Evolutionary conservation across 2,797 vertebrate genomes (phyloP).

Genomic region (Ataeniobius toweri): DNA sequence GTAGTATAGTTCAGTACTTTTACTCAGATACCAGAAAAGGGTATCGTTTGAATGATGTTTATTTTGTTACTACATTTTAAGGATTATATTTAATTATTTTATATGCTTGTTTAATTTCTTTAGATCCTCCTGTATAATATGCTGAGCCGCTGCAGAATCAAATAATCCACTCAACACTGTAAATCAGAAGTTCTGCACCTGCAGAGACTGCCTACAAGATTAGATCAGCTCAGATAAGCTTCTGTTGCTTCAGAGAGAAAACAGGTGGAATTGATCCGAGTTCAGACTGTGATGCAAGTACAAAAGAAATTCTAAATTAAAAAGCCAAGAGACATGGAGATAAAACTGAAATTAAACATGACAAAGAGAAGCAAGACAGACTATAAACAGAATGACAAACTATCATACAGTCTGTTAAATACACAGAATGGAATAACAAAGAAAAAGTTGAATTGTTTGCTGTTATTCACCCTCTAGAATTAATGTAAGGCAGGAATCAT

Average conservation of each 20-base stretch:
- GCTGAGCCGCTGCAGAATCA: background rate
- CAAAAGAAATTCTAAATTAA: background rate
- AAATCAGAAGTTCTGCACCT: slow-evolving; percentile 4
- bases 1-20: background rate
- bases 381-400: background rate
- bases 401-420: background rate
- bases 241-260: background rate
- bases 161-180: slow-evolving; percentile 5
- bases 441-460: background rate
- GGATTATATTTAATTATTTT: background rate
- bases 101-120: slow-evolving; percentile 1
- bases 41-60: background rate
- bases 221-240: slow-evolving; percentile 7
- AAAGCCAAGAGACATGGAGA: background rate
- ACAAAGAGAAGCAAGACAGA: background rate
- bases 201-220: slow-evolving; percentile 1
- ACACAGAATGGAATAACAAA: background rate
- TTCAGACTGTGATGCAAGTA: background rate
- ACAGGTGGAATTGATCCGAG: slow-evolving; percentile 6
- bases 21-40: background rate
- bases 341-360: background rate
- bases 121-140: background rate
- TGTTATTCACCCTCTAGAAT: background rate
- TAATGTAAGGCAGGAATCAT: background rate
- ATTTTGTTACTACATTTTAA: background rate